phyloP scores from a whole-genome alignment of 1,140 invertebrate species.

The Drosophila repleta region DNA sequence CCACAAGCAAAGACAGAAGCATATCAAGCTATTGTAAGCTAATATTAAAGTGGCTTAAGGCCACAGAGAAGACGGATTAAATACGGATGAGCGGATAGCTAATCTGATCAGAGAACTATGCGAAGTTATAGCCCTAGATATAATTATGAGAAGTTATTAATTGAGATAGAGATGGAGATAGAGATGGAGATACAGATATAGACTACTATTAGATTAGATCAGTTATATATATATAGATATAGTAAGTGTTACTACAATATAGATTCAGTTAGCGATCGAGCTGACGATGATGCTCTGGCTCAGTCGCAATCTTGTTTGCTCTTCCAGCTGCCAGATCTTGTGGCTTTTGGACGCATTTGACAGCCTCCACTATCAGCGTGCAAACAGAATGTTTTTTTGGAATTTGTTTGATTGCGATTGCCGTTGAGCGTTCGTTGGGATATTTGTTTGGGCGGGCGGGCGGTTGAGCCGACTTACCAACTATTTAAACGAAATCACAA shows the following conservation, averaged over 20 bases:
- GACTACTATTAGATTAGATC: no score
- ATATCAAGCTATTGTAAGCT: slow-evolving; percentile 19
- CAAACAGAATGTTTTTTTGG: slow-evolving; percentile 34
- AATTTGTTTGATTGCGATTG: slow-evolving; percentile 38
- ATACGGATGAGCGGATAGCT: no score
- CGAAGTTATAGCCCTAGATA: not conserved
- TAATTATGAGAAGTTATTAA: no score
- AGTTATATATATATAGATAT: not conserved
- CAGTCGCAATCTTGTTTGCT: slow-evolving; percentile 36
- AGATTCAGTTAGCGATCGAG: slow-evolving; percentile 2
- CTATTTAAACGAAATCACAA: slow-evolving; percentile 65
- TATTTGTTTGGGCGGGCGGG: slow-evolving; percentile 14
- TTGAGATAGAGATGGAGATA: slow-evolving; percentile 1
- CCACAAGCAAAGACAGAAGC: slow-evolving; percentile 17
- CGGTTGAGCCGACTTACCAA: slow-evolving; percentile 30
- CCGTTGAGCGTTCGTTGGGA: slow-evolving; percentile 4
- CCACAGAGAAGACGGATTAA: not conserved
- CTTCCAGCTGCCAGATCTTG: slow-evolving; percentile 2
- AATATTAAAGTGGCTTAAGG: slow-evolving; percentile 25
- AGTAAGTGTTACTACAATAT: not conserved
- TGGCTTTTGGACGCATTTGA: slow-evolving; percentile 32
- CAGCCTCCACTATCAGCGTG: slow-evolving; percentile 37
- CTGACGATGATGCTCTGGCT: slow-evolving; percentile 12
- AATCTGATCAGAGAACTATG: no score
- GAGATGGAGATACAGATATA: slow-evolving; percentile 10